These are phyloP conservation scores for Polydesmus complanatus DNA, from an alignment of 2,888 invertebrate species.

Conservation along the genomic window DNA sequence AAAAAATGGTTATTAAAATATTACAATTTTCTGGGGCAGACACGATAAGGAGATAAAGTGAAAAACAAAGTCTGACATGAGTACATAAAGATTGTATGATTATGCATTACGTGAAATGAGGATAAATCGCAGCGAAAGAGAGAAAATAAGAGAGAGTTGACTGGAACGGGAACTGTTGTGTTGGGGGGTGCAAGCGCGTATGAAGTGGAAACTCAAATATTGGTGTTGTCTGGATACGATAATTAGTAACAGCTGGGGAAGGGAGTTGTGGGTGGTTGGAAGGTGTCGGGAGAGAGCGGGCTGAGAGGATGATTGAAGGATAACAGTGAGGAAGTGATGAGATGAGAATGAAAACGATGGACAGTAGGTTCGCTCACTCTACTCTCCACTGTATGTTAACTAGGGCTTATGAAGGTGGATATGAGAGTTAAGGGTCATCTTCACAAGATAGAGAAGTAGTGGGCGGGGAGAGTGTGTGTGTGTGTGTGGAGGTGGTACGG, in stretches of 20 bases:
- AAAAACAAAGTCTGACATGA: no score
- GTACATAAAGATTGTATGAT: slow-evolving; percentile 8
- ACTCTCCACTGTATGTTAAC: neutral
- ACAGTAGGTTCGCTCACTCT: neutral
- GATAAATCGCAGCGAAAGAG: no score
- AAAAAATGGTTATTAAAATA: no score
- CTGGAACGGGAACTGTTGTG: neutral
- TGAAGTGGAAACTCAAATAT: slow-evolving; percentile 14
- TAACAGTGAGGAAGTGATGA: neutral
- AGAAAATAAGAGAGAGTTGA: neutral
- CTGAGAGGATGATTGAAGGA: neutral
- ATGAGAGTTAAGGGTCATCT: neutral
- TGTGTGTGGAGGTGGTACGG: neutral
- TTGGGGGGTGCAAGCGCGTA: neutral
- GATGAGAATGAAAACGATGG: neutral
- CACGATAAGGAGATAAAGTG: no score
- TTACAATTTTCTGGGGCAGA: no score
- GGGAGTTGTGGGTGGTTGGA: slow-evolving; percentile 2
- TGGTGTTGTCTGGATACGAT: slow-evolving; percentile 14
- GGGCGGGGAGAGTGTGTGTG: no score
- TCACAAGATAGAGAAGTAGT: no score
- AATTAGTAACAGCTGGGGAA: slow-evolving; percentile 14
- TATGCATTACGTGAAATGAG: slow-evolving; percentile 13
- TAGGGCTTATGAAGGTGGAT: neutral
- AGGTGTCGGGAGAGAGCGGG: neutral